Percentiles rank a stretch among this genome's conserved stretches.
These are phyloP conservation scores for Abrostola tripartita DNA, from an alignment of 2,888 invertebrate species.

Conservation along the genomic window DNA sequence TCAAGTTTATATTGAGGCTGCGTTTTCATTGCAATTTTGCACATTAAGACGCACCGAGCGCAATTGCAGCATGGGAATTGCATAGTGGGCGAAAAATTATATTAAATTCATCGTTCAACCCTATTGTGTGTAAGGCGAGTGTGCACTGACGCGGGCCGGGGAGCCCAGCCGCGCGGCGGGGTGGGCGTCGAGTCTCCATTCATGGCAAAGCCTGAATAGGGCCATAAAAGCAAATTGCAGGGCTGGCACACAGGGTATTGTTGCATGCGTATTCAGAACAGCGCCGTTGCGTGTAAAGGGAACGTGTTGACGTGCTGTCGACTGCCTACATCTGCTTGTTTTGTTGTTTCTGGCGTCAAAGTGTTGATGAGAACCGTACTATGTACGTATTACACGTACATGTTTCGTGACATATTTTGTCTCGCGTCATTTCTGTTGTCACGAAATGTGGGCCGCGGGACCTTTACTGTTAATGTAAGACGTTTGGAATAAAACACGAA, in stretches of 20 bases:
- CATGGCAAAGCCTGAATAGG: slow-evolving; percentile 67
- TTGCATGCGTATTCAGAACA: slow-evolving; percentile 44
- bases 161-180: slow-evolving; percentile 41
- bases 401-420: slow-evolving; percentile 31
- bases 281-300: slow-evolving; percentile 38
- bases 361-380: slow-evolving; percentile 34
- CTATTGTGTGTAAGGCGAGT: slow-evolving; percentile 58
- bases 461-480: neutral
- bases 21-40: slow-evolving; percentile 27
- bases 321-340: slow-evolving; percentile 29
- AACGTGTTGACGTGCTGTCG: slow-evolving; percentile 36
- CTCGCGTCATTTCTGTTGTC: slow-evolving; percentile 5
- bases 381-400: slow-evolving; percentile 37
- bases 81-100: slow-evolving; percentile 65
- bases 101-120: slow-evolving; percentile 60
- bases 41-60: slow-evolving; percentile 28
- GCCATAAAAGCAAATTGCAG: slow-evolving; percentile 72
- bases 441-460: neutral
- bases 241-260: slow-evolving; percentile 58
- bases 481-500: neutral
- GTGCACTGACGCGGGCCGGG: slow-evolving; percentile 48
- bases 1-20: slow-evolving; percentile 12
- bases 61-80: slow-evolving; percentile 51
- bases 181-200: slow-evolving; percentile 62
- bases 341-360: slow-evolving; percentile 42